A percentile compares a stretch with the other conserved stretches of the same genome.
phyloP scores from a whole-genome alignment of 2,113 vertebrate species.

The Neoarius graeffei region DNA sequence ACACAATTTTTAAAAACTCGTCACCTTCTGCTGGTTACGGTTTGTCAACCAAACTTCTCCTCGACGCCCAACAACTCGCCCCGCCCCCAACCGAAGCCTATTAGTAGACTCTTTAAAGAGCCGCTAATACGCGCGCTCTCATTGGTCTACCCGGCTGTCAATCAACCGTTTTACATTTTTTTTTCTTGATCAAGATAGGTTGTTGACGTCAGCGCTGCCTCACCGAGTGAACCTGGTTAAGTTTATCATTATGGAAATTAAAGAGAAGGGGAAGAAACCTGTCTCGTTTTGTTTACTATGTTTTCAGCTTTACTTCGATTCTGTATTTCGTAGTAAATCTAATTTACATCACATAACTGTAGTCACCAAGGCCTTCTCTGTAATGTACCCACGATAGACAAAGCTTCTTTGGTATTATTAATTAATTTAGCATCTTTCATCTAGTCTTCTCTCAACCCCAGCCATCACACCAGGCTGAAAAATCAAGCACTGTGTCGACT shows the following conservation, averaged over 20 bases:
- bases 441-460: neutral
- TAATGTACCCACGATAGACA: neutral
- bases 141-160: constrained; percentile 66
- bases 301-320: neutral
- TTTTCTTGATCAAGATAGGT: constrained; percentile 69
- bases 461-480: neutral
- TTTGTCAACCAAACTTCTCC: constrained; percentile 70
- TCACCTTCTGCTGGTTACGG: constrained; percentile 79
- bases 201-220: constrained; percentile 66
- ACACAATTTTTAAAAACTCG: constrained; percentile 70
- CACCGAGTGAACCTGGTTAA: constrained; percentile 55
- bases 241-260: constrained; percentile 46
- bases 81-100: constrained; percentile 68
- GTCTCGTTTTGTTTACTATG: neutral
- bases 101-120: constrained; percentile 73
- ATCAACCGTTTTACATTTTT: constrained; percentile 53
- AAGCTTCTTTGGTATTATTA: constrained; percentile 15
- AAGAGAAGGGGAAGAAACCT: neutral
- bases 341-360: neutral
- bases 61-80: constrained; percentile 53
- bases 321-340: neutral
- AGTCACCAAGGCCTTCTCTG: neutral
- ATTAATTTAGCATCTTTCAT: constrained; percentile 12
- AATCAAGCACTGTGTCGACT: neutral
- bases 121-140: constrained; percentile 30